These are phyloP conservation scores for Heterodera filipjevi DNA, from an alignment of 2,888 invertebrate genomes.

Conservation along the genomic window DNA sequence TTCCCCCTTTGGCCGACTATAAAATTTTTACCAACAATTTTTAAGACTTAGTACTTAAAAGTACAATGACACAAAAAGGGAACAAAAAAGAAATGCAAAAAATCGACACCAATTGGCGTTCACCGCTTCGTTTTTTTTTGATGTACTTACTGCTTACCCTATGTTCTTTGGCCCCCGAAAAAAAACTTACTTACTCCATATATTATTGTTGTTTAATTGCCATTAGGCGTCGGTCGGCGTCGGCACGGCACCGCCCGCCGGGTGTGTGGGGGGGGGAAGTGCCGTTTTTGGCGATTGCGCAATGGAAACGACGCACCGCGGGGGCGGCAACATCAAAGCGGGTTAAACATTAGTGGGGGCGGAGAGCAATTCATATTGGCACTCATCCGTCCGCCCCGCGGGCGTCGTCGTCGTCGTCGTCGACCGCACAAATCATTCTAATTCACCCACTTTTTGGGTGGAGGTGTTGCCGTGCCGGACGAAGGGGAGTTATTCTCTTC, in stretches of 20 bases:
- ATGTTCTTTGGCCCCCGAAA: no score
- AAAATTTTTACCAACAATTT: no score
- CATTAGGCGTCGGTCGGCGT: background rate
- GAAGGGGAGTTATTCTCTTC: no score
- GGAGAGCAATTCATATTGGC: background rate
- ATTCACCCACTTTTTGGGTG: no score
- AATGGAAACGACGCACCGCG: background rate
- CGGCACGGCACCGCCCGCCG: no score
- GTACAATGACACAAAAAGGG: no score
- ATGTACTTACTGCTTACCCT: background rate
- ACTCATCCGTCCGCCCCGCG: background rate
- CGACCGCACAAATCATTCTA: background rate
- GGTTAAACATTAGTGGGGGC: background rate
- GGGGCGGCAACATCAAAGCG: background rate
- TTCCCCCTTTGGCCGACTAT: no score
- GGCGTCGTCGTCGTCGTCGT: no score
- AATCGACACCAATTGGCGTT: background rate
- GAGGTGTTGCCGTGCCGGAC: background rate
- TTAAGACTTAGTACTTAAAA: no score
- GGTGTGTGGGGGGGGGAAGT: background rate
- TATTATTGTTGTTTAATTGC: conserved; percentile 10
- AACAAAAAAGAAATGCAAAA: background rate
- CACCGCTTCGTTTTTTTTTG: background rate
- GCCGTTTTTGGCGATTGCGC: background rate
- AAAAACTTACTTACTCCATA: background rate